phyloP scores from a whole-genome alignment of 2,113 vertebrate species.

The Pogona vitticeps region DNA sequence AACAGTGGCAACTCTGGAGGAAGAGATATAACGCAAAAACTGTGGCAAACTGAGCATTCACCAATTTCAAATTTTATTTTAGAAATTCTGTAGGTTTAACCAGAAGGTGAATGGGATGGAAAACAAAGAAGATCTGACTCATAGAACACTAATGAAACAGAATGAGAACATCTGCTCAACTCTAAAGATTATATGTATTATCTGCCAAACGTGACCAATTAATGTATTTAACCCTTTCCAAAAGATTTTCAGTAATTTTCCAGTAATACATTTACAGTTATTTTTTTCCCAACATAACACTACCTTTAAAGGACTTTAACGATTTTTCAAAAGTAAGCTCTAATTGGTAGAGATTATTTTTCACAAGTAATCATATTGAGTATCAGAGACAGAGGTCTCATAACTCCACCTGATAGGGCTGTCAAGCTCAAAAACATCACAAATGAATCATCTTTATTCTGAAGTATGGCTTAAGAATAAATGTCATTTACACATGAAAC shows the following conservation, averaged over 20 bases:
- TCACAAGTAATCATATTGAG: background rate
- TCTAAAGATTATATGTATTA: background rate
- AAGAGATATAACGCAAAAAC: background rate
- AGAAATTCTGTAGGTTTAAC: background rate
- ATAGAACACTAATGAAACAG: slow-evolving; percentile 2
- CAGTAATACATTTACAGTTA: background rate
- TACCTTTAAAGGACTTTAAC: background rate
- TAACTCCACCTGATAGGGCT: background rate
- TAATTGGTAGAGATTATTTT: background rate
- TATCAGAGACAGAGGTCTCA: background rate
- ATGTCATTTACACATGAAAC: too few relatives aligned
- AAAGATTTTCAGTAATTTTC: background rate
- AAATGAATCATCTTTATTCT: background rate
- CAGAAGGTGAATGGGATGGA: background rate
- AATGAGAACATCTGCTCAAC: background rate
- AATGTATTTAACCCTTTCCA: background rate
- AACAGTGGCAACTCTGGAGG: background rate
- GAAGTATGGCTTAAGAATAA: background rate
- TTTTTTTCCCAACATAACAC: background rate
- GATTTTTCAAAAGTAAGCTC: background rate
- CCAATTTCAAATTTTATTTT: background rate
- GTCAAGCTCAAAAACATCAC: background rate
- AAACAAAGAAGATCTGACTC: background rate
- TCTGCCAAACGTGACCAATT: background rate
- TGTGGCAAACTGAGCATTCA: background rate